phyloP scores from a whole-genome alignment of 1,140 invertebrate species.

The Zophobas morio region DNA sequence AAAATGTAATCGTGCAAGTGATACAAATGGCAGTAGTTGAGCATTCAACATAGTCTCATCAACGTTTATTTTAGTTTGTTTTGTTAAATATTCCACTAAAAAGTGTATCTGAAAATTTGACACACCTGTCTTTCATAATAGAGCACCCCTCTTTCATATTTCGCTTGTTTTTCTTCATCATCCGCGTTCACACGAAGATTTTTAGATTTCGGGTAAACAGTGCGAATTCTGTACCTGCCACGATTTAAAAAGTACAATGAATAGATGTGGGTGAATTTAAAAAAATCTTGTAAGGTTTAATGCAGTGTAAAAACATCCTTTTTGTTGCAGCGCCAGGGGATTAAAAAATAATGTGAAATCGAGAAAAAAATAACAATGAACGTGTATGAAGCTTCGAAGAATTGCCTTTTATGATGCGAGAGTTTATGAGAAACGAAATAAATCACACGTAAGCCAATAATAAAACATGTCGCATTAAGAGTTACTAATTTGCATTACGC shows the following conservation, averaged over 20 bases:
- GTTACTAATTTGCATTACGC: constrained; percentile 61
- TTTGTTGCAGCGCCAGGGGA: neutral
- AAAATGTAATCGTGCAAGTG: too few relatives aligned
- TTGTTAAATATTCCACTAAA: neutral
- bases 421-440: constrained; percentile 58
- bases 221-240: constrained; percentile 38
- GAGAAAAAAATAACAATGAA: constrained; percentile 44
- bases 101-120: neutral
- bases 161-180: constrained; percentile 8
- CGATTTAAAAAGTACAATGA: constrained; percentile 39
- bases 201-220: constrained; percentile 41
- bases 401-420: constrained; percentile 51
- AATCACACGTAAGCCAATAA: constrained; percentile 54
- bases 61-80: neutral
- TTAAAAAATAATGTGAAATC: constrained; percentile 47
- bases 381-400: constrained; percentile 45
- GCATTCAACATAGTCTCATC: too few relatives aligned
- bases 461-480: constrained; percentile 55
- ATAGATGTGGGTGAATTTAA: constrained; percentile 46
- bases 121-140: constrained; percentile 3
- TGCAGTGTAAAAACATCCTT: constrained; percentile 45
- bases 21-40: too few relatives aligned
- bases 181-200: constrained; percentile 42
- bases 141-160: neutral
- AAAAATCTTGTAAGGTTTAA: constrained; percentile 40